Percentiles rank a stretch among this genome's conserved stretches.
Conservation (phyloP, 2,888 invertebrate species). For the Hoplodrina blanda region DNA sequence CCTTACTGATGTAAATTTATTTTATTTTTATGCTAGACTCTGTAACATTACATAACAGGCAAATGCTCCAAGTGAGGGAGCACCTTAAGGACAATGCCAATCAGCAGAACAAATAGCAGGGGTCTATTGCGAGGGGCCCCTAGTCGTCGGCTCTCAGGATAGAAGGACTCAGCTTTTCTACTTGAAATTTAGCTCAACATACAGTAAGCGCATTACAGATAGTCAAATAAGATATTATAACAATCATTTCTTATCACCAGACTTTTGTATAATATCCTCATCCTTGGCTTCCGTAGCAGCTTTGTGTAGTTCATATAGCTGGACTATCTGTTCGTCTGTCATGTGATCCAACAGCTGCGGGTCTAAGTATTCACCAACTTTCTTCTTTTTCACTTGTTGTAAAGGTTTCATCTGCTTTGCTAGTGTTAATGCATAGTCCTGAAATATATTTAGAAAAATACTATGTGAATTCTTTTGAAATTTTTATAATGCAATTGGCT, state of each 20-base stretch:
- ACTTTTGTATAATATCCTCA: conserved; percentile 21
- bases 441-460: conserved; percentile 64
- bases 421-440: conserved; percentile 95
- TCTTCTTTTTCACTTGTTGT: conserved; percentile 90
- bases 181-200: conserved; percentile 2
- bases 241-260: conserved; percentile 43
- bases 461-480: neutral
- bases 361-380: conserved; percentile 92
- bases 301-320: conserved; percentile 95
- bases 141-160: neutral
- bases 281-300: conserved; percentile 84
- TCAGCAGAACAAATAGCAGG: neutral
- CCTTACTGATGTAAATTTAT: too few species aligned
- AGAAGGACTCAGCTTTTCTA: too few species aligned
- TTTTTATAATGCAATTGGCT: neutral
- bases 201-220: conserved; percentile 8
- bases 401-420: conserved; percentile 93
- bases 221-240: conserved; percentile 6
- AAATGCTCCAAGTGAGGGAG: too few species aligned
- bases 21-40: too few species aligned
- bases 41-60: too few species aligned
- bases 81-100: too few species aligned
- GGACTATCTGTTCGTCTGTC: conserved; percentile 95
- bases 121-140: too few species aligned
- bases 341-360: conserved; percentile 92